Conservation (phyloP, 92 coral and sea anemone species). For the Pocillopora meandrina region DNA sequence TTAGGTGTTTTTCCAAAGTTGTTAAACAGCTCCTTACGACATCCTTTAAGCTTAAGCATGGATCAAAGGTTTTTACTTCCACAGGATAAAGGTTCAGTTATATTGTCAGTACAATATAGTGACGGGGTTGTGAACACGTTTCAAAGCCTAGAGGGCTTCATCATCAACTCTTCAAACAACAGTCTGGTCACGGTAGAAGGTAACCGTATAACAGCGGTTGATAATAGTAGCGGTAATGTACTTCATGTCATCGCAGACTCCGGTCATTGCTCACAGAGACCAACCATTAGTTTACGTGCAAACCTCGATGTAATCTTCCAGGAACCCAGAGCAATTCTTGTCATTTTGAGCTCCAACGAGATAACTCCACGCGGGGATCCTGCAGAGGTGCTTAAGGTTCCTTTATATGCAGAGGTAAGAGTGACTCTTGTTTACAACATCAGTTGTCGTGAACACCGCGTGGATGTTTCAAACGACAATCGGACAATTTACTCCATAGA, state of each 20-base stretch:
- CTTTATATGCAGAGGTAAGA: constrained; percentile 15
- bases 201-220: constrained; percentile 25
- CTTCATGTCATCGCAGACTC: constrained; percentile 46
- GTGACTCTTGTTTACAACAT: constrained; percentile 42
- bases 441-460: constrained; percentile 30
- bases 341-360: constrained; percentile 16
- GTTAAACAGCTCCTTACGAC: constrained; percentile 17
- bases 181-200: constrained; percentile 28
- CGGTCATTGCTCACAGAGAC: constrained; percentile 40
- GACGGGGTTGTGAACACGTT: constrained; percentile 63
- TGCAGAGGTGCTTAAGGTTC: constrained; percentile 34
- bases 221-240: constrained; percentile 9
- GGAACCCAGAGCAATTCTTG: constrained; percentile 31
- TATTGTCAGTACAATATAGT: constrained; percentile 53
- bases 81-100: constrained; percentile 38
- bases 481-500: constrained; percentile 32
- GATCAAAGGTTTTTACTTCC: constrained; percentile 31
- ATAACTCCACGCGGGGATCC: constrained; percentile 38
- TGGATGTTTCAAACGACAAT: constrained; percentile 45
- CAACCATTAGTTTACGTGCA: constrained; percentile 11
- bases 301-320: constrained; percentile 36
- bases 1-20: constrained; percentile 28
- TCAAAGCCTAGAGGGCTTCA: constrained; percentile 37
- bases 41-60: constrained; percentile 1
- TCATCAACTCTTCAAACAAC: constrained; percentile 36